Conservation (phyloP, 2,797 vertebrate genomes). For the Lerista edwardsae region DNA sequence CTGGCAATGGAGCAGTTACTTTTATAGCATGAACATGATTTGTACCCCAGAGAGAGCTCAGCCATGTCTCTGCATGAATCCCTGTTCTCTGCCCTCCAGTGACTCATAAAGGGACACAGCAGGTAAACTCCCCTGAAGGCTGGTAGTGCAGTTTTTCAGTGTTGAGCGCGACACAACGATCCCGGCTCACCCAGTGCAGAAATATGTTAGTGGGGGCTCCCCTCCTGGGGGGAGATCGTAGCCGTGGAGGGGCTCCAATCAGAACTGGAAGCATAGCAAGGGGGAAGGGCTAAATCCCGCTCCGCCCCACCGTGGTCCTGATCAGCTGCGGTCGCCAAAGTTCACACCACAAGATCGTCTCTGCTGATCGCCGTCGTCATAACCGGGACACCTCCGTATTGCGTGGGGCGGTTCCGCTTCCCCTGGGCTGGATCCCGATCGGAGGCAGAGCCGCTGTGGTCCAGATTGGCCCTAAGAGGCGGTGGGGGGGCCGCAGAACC, state of each 20-base stretch:
- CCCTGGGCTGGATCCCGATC: background rate
- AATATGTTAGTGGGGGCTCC: background rate
- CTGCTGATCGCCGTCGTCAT: background rate
- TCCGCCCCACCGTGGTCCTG: too few relatives aligned
- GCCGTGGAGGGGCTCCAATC: too few relatives aligned
- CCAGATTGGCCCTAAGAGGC: background rate
- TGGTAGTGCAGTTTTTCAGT: background rate
- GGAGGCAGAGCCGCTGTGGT: rapidly evolving
- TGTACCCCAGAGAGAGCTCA: too few relatives aligned
- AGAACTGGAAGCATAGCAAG: too few relatives aligned
- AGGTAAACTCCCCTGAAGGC: background rate
- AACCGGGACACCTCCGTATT: background rate
- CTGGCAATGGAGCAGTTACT: background rate
- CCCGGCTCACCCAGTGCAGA: background rate
- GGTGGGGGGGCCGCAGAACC: rapidly evolving
- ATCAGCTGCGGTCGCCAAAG: too few relatives aligned
- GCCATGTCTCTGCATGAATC: too few relatives aligned
- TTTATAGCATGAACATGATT: background rate
- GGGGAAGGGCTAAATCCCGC: too few relatives aligned
- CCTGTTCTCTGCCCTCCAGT: background rate
- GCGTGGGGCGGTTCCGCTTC: background rate
- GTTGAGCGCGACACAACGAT: background rate
- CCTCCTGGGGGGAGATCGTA: too few relatives aligned
- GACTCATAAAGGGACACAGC: background rate
- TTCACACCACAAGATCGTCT: background rate